A percentile compares a stretch with the other conserved stretches of the same genome.
Conservation (phyloP, 2,113 vertebrate genomes). For the Cyanoderma ruficeps region DNA sequence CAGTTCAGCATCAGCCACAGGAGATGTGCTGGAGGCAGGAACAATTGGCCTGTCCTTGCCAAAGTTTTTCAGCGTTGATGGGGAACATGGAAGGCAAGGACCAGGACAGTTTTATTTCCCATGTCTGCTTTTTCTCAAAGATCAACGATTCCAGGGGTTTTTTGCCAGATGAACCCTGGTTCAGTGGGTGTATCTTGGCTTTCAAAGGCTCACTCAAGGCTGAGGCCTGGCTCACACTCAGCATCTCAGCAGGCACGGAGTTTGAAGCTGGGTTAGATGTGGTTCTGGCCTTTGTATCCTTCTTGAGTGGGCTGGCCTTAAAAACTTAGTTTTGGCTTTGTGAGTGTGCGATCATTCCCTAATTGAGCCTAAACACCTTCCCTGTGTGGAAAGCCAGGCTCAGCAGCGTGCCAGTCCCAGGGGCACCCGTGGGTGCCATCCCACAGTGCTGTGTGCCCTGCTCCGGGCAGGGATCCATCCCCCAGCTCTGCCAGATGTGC, state of each 20-base stretch:
- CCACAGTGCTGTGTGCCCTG: fast-evolving
- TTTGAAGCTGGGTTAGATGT: not conserved
- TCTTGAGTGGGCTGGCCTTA: not conserved
- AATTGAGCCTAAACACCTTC: not conserved
- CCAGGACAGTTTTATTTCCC: not conserved
- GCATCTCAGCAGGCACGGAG: not conserved
- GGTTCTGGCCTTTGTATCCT: not conserved
- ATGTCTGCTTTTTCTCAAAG: not conserved
- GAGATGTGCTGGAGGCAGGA: not conserved
- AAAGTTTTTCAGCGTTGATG: not conserved
- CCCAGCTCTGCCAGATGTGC: fast-evolving
- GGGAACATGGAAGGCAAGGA: not conserved
- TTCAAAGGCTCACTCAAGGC: not conserved
- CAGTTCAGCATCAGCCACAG: not conserved
- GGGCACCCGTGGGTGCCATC: not conserved
- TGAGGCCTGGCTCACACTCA: not conserved
- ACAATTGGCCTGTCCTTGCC: fast-evolving
- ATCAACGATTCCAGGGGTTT: not conserved
- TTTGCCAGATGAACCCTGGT: not conserved
- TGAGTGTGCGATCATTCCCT: not conserved
- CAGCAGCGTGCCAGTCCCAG: not conserved
- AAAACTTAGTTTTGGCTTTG: not conserved
- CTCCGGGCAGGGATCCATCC: not conserved
- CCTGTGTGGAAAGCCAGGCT: fast-evolving
- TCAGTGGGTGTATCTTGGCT: not conserved